These are phyloP conservation scores for Cynodonichthys magdalenae DNA, from an alignment of 2,797 vertebrate species.

Conservation along the genomic window DNA sequence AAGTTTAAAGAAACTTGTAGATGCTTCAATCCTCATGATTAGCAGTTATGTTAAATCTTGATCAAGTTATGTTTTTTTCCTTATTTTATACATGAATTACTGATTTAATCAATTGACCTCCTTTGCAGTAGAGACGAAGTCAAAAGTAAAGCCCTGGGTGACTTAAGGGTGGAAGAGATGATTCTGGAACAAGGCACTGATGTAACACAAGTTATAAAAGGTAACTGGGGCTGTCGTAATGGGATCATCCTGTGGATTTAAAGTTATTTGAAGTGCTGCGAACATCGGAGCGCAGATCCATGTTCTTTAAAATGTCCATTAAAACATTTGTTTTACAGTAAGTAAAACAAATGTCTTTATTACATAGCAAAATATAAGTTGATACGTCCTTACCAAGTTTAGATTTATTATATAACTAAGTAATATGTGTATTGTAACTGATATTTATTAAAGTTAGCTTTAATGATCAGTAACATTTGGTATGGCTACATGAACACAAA, in stretches of 20 bases:
- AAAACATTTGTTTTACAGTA: too few relatives aligned
- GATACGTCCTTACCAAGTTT: neutral
- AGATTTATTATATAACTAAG: neutral
- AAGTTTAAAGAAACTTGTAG: too few relatives aligned
- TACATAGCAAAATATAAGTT: neutral
- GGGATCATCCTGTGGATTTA: slow-evolving; percentile 80
- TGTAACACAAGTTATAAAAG: slow-evolving; percentile 76
- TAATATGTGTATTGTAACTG: too few relatives aligned
- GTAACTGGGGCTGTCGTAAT: slow-evolving; percentile 82
- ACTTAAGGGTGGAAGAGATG: slow-evolving; percentile 42
- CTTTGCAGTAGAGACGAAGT: slow-evolving; percentile 2
- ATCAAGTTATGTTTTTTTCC: neutral
- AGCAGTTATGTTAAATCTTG: neutral
- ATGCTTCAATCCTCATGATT: neutral
- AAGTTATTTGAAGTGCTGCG: slow-evolving; percentile 68
- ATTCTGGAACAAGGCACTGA: slow-evolving; percentile 59
- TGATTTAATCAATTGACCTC: slow-evolving; percentile 14
- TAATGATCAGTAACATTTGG: neutral
- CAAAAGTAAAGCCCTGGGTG: slow-evolving; percentile 20
- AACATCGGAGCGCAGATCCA: slow-evolving; percentile 14
- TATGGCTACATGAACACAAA: neutral
- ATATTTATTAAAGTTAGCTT: too few relatives aligned
- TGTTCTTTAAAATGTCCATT: slow-evolving; percentile 4
- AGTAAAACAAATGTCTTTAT: too few relatives aligned
- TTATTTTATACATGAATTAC: neutral